A percentile compares a stretch with the other conserved stretches of the same genome.
Conservation (phyloP, 2,113 vertebrate genomes). For the Sardina pilchardus region DNA sequence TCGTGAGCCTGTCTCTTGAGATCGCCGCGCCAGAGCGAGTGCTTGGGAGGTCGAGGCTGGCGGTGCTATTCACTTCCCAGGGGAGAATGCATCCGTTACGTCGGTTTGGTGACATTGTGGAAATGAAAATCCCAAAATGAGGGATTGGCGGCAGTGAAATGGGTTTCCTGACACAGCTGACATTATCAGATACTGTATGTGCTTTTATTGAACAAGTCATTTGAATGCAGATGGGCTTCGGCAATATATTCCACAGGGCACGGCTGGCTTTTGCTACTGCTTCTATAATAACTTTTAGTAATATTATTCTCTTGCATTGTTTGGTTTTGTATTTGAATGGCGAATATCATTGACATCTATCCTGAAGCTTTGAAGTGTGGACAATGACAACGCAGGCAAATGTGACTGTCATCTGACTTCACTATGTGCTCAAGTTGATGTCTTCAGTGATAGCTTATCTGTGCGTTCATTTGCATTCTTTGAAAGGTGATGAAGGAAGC, state of each 20-base stretch:
- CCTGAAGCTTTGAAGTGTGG: not conserved
- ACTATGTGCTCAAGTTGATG: not conserved
- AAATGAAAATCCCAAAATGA: slow-evolving; percentile 13
- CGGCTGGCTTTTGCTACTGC: not conserved
- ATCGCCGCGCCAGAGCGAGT: not conserved
- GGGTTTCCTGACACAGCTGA: not conserved
- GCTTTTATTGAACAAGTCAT: not conserved
- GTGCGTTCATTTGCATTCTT: not conserved
- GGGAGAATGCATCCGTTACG: not conserved
- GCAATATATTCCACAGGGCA: not conserved
- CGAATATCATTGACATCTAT: not conserved
- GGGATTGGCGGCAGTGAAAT: not conserved
- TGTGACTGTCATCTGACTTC: not conserved
- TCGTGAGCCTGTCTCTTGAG: not conserved
- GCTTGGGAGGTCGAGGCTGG: not conserved
- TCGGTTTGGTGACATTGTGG: not conserved
- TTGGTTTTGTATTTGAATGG: not conserved
- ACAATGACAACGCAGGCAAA: not conserved
- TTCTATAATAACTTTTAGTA: not conserved
- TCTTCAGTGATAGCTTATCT: not conserved
- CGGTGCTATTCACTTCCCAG: not conserved
- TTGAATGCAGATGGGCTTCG: not conserved
- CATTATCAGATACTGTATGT: not conserved
- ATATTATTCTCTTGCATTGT: not conserved
- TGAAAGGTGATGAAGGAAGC: not conserved